Conservation (phyloP, 2,888 invertebrate genomes). For the Noctua pronuba region DNA sequence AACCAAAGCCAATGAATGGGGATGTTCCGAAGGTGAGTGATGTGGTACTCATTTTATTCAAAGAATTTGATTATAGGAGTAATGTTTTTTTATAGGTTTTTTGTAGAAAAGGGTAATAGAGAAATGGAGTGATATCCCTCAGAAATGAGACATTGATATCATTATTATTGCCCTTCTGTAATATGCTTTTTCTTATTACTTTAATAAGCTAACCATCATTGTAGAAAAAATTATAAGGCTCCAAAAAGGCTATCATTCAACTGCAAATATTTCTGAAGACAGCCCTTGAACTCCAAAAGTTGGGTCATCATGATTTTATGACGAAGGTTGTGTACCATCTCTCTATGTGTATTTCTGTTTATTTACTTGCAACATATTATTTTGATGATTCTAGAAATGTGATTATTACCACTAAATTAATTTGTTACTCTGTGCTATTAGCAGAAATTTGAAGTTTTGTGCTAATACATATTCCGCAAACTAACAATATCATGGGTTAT, state of each 20-base stretch:
- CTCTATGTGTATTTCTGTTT: neutral
- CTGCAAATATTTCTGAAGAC: neutral
- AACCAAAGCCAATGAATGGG: constrained; percentile 82
- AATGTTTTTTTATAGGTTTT: neutral
- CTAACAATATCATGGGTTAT: constrained; percentile 12
- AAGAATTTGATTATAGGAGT: neutral
- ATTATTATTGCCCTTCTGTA: neutral
- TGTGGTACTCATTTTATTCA: neutral
- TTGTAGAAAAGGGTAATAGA: neutral
- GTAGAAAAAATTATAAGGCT: neutral
- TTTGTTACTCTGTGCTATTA: neutral
- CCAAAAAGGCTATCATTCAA: neutral
- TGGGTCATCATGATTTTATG: neutral
- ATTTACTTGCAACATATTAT: neutral
- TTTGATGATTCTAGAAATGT: neutral
- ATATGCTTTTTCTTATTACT: neutral
- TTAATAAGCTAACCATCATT: neutral
- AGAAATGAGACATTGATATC: neutral
- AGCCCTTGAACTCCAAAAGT: neutral
- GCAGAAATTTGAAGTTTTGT: constrained; percentile 17
- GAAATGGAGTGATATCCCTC: neutral
- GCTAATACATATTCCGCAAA: neutral
- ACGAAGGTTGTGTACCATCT: neutral
- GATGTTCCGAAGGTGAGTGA: constrained; percentile 82
- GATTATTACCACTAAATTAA: constrained; percentile 8